Evolutionary conservation across 2,113 vertebrate species (phyloP).

Genomic region (Pitta sordida): DNA sequence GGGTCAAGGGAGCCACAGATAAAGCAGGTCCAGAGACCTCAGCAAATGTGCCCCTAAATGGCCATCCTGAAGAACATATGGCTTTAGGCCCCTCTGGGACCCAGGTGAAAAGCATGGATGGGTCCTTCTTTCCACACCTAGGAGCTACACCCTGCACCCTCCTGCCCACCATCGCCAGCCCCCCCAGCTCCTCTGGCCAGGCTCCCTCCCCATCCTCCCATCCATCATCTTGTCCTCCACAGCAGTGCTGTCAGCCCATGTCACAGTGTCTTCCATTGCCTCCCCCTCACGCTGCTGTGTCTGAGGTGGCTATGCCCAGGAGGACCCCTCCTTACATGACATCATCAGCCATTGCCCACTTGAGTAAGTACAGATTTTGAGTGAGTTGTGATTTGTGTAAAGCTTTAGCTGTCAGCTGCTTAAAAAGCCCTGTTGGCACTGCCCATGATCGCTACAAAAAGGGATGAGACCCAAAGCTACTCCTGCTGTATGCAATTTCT

Average conservation of each 20-base stretch:
- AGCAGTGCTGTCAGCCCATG: constrained; percentile 73
- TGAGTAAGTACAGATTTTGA: constrained; percentile 85
- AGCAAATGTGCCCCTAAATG: constrained; percentile 49
- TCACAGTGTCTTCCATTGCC: constrained; percentile 79
- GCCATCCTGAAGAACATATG: constrained; percentile 62
- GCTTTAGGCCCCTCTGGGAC: constrained; percentile 44
- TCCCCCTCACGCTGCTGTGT: constrained; percentile 82
- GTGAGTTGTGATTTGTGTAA: constrained; percentile 8
- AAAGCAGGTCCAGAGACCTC: constrained; percentile 49
- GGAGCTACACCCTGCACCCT: constrained; percentile 71
- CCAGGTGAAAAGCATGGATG: constrained; percentile 51
- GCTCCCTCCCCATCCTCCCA: constrained; percentile 66
- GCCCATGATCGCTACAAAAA: neutral
- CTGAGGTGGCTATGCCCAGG: constrained; percentile 83
- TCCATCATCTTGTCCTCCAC: constrained; percentile 67
- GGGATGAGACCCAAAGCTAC: neutral
- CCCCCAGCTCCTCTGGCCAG: constrained; percentile 37
- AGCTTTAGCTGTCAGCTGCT: neutral
- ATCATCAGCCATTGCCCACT: constrained; percentile 78
- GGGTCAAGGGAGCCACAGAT: constrained; percentile 70
- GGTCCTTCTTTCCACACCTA: constrained; percentile 61
- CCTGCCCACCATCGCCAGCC: constrained; percentile 24
- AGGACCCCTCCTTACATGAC: constrained; percentile 85
- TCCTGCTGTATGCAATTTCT: neutral
- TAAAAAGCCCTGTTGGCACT: neutral